phyloP scores from a whole-genome alignment of 2,113 vertebrate species.

The Ceyx melanurus region DNA sequence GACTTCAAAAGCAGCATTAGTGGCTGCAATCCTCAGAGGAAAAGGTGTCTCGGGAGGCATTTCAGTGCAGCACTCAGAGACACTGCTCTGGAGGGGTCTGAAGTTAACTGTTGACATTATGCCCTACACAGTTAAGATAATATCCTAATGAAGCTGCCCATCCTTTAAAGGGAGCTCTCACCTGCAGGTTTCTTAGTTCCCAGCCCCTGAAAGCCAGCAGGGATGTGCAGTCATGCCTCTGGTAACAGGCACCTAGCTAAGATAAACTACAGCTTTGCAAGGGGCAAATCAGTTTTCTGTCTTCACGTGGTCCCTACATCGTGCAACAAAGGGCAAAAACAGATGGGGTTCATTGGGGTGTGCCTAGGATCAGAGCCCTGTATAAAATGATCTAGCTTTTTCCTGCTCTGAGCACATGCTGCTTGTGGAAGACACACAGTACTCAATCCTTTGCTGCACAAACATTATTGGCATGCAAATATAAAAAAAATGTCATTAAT shows the following conservation, averaged over 20 bases:
- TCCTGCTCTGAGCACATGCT: not conserved
- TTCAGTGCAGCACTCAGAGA: not conserved
- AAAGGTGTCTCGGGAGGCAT: not conserved
- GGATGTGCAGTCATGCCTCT: fast-evolving
- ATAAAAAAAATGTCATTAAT: not conserved
- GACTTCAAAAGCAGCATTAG: not conserved
- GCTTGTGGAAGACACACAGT: not conserved
- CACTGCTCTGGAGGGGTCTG: not conserved
- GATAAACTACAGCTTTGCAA: not conserved
- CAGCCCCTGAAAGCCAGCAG: not conserved
- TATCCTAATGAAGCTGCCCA: not conserved
- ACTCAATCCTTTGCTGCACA: not conserved
- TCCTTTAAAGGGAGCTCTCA: not conserved
- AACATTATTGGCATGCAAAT: not conserved
- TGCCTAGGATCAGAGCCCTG: not conserved
- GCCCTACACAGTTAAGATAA: not conserved
- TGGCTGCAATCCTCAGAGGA: not conserved
- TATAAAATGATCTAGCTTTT: not conserved
- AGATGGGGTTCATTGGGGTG: not conserved
- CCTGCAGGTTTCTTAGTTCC: not conserved
- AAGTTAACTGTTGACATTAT: not conserved
- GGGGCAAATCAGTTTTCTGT: not conserved
- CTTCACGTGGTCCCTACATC: not conserved
- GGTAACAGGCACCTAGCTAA: not conserved
- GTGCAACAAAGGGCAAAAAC: not conserved